A percentile compares a stretch with the other conserved stretches of the same genome.
These are phyloP conservation scores for Pristionchus arcanus DNA, from an alignment of 2,888 invertebrate genomes.

Conservation along the genomic window DNA sequence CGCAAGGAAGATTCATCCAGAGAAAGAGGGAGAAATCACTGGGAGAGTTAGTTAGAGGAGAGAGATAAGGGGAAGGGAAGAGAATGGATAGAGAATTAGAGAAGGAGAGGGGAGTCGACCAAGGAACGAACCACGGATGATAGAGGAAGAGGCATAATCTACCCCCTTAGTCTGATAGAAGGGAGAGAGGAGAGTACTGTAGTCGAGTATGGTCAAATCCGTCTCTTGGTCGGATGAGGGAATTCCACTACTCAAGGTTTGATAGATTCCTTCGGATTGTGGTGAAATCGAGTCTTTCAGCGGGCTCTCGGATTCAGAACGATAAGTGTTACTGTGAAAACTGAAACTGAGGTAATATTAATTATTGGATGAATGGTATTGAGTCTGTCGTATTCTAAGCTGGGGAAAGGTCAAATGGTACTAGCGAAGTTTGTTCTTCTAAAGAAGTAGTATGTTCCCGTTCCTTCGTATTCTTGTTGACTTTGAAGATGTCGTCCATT, in stretches of 20 bases:
- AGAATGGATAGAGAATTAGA: slow-evolving; percentile 21
- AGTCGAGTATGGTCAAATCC: slow-evolving; percentile 28
- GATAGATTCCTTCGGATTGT: background rate
- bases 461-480: background rate
- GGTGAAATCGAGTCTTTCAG: background rate
- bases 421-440: background rate
- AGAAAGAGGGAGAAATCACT: background rate
- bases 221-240: slow-evolving; percentile 38
- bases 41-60: background rate
- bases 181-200: background rate
- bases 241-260: slow-evolving; percentile 32
- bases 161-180: background rate
- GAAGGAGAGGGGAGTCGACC: background rate
- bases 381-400: background rate
- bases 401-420: background rate
- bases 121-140: background rate
- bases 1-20: background rate
- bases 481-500: slow-evolving; percentile 12
- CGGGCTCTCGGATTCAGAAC: slow-evolving; percentile 18
- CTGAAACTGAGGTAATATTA: slow-evolving; percentile 10
- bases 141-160: slow-evolving; percentile 15
- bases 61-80: background rate
- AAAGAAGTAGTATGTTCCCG: background rate
- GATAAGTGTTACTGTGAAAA: slow-evolving; percentile 36
- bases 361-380: background rate